These are phyloP conservation scores for Coptotermes formosanus DNA, from an alignment of 1,140 invertebrate genomes.

Conservation along the genomic window DNA sequence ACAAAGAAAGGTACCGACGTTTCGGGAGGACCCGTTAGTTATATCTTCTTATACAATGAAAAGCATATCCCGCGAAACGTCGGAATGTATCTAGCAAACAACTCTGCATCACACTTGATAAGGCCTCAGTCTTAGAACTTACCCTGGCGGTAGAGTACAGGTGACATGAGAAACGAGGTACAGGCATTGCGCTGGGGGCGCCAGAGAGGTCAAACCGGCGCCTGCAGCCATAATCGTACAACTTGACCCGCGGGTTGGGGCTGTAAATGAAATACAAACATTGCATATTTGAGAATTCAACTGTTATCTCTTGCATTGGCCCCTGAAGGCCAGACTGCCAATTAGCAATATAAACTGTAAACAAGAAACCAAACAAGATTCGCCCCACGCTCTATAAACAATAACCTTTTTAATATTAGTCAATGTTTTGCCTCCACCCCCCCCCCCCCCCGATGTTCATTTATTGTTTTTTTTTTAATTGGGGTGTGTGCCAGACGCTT, in stretches of 20 bases:
- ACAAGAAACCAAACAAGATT: constrained; percentile 3
- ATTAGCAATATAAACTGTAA: constrained; percentile 11
- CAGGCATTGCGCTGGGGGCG: not conserved
- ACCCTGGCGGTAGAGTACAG: no score
- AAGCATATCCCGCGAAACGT: no score
- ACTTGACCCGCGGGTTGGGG: not conserved
- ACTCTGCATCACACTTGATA: no score
- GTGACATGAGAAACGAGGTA: no score
- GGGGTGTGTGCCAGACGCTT: not conserved
- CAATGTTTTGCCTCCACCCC: not conserved
- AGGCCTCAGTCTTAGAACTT: no score
- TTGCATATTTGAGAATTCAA: not conserved
- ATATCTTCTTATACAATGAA: no score
- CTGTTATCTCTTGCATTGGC: not conserved
- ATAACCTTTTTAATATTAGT: constrained; percentile 17
- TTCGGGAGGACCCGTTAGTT: no score
- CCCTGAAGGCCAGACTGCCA: constrained; percentile 7
- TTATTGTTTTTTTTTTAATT: not conserved
- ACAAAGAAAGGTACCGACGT: no score
- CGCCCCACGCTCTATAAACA: not conserved
- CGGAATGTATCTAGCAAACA: no score
- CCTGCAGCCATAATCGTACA: not conserved
- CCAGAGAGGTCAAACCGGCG: not conserved
- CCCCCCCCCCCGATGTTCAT: not conserved
- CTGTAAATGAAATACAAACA: not conserved